Percentiles rank a stretch among this genome's conserved stretches.
These are phyloP conservation scores for Fregata magnificens DNA, from an alignment of 2,113 vertebrate genomes.

Conservation along the genomic window DNA sequence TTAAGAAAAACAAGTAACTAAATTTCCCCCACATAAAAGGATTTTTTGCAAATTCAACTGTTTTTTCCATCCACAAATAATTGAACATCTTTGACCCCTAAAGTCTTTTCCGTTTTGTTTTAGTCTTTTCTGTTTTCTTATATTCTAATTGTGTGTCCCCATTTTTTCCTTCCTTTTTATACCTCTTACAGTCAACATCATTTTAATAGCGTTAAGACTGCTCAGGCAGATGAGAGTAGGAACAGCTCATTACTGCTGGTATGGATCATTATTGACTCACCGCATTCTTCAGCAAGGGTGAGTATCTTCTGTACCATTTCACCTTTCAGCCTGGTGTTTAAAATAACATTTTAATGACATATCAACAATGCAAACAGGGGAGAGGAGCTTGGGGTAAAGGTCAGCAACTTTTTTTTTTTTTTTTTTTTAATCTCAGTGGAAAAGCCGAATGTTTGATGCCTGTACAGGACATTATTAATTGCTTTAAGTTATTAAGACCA, in stretches of 20 bases:
- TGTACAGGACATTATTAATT: not conserved
- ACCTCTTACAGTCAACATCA: not conserved
- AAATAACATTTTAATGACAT: slow-evolving; percentile 4
- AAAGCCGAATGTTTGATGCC: not conserved
- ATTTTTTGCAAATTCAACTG: not conserved
- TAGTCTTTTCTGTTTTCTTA: not conserved
- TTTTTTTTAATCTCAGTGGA: not conserved
- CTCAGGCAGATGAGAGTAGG: not conserved
- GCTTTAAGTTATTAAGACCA: not conserved
- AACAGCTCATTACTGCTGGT: slow-evolving; percentile 1
- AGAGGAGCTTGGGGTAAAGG: not conserved
- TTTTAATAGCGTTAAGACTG: slow-evolving; percentile 12
- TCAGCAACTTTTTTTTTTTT: not conserved
- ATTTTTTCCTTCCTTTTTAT: not conserved
- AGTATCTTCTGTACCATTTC: not conserved
- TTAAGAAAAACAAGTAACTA: not conserved
- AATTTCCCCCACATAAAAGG: not conserved
- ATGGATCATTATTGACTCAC: not conserved
- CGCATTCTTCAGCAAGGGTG: not conserved
- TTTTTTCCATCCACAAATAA: not conserved
- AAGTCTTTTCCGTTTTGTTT: not conserved
- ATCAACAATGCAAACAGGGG: not conserved
- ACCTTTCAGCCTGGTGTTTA: not conserved
- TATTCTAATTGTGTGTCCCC: not conserved
- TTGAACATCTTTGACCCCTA: not conserved